Evolutionary conservation across 2,113 vertebrate species (phyloP).

Genomic region (Hippoglossus stenolepis): DNA sequence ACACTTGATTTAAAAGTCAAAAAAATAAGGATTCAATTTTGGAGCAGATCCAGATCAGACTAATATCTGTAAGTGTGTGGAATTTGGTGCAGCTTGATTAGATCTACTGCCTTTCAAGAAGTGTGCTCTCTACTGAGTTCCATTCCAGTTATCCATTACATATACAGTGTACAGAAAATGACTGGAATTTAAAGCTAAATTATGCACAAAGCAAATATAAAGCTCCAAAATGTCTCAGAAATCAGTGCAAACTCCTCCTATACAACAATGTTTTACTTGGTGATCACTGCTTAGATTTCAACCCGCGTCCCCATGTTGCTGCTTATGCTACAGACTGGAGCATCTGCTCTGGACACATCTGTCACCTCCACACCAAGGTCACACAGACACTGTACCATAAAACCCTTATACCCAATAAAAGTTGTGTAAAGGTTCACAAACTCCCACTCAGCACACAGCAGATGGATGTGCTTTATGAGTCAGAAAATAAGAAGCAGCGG

Average conservation of each 20-base stretch:
- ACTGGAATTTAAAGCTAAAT: background rate
- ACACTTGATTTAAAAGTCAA: too few relatives aligned
- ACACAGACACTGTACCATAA: constrained; percentile 47
- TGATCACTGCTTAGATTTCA: too few relatives aligned
- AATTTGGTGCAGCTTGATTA: too few relatives aligned
- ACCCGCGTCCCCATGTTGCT: background rate
- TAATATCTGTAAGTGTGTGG: too few relatives aligned
- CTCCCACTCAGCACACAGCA: constrained; percentile 37
- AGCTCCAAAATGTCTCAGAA: background rate
- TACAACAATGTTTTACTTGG: background rate
- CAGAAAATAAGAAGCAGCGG: constrained; percentile 69
- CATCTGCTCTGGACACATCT: background rate
- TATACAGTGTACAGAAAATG: background rate
- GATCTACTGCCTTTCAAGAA: too few relatives aligned
- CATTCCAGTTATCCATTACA: too few relatives aligned
- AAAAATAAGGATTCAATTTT: too few relatives aligned
- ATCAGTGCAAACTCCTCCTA: background rate
- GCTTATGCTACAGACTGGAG: background rate
- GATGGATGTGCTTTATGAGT: constrained; percentile 67
- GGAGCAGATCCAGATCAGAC: too few relatives aligned
- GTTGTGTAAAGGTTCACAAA: constrained; percentile 53
- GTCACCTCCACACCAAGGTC: constrained; percentile 49
- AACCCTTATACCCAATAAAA: constrained; percentile 53
- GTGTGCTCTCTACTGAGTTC: too few relatives aligned
- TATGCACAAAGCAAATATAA: background rate